These are phyloP conservation scores for Rhamphomyia laevipes DNA, from an alignment of 2,888 invertebrate genomes.

Conservation along the genomic window DNA sequence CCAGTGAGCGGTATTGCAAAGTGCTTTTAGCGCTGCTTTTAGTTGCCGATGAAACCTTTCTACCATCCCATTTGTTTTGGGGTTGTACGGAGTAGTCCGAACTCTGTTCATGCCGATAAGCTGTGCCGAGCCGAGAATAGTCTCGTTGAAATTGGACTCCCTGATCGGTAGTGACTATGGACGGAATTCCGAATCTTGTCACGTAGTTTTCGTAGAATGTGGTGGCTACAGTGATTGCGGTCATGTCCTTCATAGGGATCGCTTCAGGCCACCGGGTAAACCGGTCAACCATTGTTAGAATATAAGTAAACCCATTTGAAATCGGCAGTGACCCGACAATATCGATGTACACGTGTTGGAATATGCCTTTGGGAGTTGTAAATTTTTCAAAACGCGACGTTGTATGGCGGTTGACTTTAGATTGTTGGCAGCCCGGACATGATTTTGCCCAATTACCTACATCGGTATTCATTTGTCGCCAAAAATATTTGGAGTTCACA, in stretches of 20 bases:
- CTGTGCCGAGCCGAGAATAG: background rate
- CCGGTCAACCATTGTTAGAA: too few species aligned
- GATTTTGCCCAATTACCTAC: conserved; percentile 4
- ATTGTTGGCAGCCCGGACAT: conserved; percentile 6
- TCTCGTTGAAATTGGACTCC: background rate
- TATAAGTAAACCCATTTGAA: too few species aligned
- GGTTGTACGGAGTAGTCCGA: background rate
- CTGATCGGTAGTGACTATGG: background rate
- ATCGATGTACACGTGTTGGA: too few species aligned
- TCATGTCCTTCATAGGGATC: too few species aligned
- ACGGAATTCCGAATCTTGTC: background rate
- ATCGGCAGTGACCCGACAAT: too few species aligned
- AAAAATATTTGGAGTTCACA: conserved; percentile 1
- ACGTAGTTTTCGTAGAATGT: background rate
- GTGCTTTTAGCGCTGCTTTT: background rate
- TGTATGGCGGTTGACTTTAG: too few species aligned
- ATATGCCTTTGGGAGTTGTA: too few species aligned
- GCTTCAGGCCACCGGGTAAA: too few species aligned
- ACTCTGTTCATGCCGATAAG: background rate
- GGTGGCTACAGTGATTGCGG: too few species aligned
- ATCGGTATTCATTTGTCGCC: conserved; percentile 5
- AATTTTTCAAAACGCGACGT: too few species aligned
- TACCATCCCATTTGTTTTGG: background rate
- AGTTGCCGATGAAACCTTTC: background rate
- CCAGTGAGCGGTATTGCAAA: too few species aligned